A percentile compares a stretch with the other conserved stretches of the same genome.
These are phyloP conservation scores for Amia ocellicauda DNA, from an alignment of 2,113 vertebrate species.

Conservation along the genomic window DNA sequence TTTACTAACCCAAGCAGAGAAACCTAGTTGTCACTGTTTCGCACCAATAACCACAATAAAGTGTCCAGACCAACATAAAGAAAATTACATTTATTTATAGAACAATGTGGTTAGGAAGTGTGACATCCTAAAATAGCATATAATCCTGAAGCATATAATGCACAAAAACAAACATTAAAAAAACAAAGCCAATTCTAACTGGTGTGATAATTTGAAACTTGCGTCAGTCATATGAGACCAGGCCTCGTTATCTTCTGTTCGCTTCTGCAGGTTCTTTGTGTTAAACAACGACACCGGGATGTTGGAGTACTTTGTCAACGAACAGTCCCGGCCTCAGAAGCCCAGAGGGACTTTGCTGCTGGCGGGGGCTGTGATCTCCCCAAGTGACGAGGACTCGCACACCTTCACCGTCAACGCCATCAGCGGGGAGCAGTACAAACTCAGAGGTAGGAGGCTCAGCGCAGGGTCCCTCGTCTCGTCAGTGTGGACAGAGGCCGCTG, in stretches of 20 bases:
- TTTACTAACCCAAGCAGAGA: too few species aligned
- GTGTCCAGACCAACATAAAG: too few species aligned
- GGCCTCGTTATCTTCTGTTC: neutral
- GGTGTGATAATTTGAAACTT: too few species aligned
- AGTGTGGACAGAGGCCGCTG: neutral
- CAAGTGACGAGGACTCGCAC: conserved; percentile 95
- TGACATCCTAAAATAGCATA: too few species aligned
- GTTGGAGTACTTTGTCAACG: conserved; percentile 97
- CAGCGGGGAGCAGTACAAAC: conserved; percentile 96
- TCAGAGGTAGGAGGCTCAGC: conserved; percentile 72
- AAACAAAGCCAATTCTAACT: too few species aligned
- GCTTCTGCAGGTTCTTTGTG: conserved; percentile 85
- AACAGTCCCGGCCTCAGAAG: conserved; percentile 88
- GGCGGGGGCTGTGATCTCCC: conserved; percentile 94
- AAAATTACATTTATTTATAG: too few species aligned
- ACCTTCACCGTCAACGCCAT: conserved; percentile 97
- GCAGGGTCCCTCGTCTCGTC: neutral
- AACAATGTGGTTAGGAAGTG: too few species aligned
- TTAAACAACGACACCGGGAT: conserved; percentile 91
- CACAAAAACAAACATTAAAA: too few species aligned
- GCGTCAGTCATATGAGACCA: too few species aligned
- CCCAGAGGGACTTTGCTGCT: conserved; percentile 90
- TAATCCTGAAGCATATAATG: too few species aligned
- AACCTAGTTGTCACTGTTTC: too few species aligned
- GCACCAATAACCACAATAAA: too few species aligned